Conservation (phyloP, 2,888 invertebrate species). For the Synanthedon vespiformis region DNA sequence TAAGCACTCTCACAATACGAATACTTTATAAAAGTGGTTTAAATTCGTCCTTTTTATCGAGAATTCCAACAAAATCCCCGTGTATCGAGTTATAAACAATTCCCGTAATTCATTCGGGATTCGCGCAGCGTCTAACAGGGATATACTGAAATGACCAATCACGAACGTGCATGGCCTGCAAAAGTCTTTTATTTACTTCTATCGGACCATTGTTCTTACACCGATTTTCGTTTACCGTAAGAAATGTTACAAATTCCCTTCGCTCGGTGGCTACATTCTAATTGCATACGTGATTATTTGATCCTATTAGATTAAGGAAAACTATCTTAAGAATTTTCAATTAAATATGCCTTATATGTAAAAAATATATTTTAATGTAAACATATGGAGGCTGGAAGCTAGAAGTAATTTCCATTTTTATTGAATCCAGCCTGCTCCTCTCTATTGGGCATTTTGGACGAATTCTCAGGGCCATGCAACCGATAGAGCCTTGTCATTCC, state of each 20-base stretch:
- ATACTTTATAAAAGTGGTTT: background rate
- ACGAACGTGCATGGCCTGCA: constrained; percentile 47
- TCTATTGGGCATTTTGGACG: no score
- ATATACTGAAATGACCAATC: constrained; percentile 68
- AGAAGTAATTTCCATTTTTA: no score
- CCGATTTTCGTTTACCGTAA: constrained; percentile 14
- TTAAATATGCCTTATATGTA: no score
- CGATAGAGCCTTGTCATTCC: no score
- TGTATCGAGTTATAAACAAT: constrained; percentile 45
- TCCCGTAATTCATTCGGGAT: constrained; percentile 54
- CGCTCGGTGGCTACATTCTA: background rate
- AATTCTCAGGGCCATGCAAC: no score
- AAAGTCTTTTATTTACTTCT: constrained; percentile 38
- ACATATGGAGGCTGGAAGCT: background rate
- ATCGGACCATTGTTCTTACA: constrained; percentile 25
- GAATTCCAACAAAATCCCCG: constrained; percentile 24
- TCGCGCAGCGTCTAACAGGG: constrained; percentile 51
- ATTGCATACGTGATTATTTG: background rate
- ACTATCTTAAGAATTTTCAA: no score
- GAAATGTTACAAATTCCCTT: background rate
- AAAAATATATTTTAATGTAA: no score
- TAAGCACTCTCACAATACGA: background rate
- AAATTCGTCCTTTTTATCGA: constrained; percentile 20
- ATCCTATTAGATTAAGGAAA: background rate
- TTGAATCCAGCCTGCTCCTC: no score